phyloP scores from a whole-genome alignment of 2,888 invertebrate species.

The Yponomeuta evonymella region DNA sequence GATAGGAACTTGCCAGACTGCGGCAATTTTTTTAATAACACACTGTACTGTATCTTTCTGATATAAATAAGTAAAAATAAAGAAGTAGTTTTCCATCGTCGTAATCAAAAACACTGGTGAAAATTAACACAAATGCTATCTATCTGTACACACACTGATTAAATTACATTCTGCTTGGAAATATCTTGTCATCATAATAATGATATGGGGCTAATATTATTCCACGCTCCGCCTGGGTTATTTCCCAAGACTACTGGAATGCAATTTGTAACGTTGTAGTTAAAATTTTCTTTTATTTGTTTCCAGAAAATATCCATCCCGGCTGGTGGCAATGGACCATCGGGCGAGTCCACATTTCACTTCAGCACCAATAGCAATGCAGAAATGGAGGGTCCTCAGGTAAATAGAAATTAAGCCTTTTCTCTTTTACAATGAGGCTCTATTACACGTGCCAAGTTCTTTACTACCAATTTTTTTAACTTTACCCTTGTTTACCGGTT shows the following conservation, averaged over 20 bases:
- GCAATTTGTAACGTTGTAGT: not conserved
- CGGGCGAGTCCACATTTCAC: constrained; percentile 79
- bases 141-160: not conserved
- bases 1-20: too few species aligned
- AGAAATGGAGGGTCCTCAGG: constrained; percentile 87
- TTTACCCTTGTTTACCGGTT: too few species aligned
- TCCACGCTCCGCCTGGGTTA: not conserved
- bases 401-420: constrained; percentile 27
- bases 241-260: not conserved
- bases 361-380: constrained; percentile 87
- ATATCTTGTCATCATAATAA: not conserved
- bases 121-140: too few species aligned
- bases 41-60: too few species aligned
- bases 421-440: not conserved
- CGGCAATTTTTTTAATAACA: too few species aligned
- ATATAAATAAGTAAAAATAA: too few species aligned
- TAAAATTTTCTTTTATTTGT: constrained; percentile 29
- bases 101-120: too few species aligned
- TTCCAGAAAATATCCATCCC: constrained; percentile 87
- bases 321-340: constrained; percentile 65
- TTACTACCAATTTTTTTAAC: not conserved
- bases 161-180: not conserved
- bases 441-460: not conserved
- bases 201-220: not conserved
- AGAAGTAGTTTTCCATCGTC: too few species aligned